Evolutionary conservation across 2,888 invertebrate genomes (phyloP).

Genomic region (Leptinotarsa tumamoca): DNA sequence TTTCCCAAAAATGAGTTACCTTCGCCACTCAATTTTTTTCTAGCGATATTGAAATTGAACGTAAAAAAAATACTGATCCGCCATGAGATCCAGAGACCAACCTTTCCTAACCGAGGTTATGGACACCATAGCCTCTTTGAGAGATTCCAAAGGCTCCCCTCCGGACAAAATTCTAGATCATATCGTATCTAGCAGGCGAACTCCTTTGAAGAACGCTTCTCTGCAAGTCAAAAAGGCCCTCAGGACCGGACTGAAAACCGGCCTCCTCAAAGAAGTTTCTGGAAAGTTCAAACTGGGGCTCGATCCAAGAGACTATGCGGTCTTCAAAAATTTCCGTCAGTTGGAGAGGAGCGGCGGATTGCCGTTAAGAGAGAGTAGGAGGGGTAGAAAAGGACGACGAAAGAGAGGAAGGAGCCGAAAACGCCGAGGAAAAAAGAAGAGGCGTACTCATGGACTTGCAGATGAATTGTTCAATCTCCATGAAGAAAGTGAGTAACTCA

Average conservation of each 20-base stretch:
- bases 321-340: constrained; percentile 25
- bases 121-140: constrained; percentile 35
- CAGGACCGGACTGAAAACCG: constrained; percentile 25
- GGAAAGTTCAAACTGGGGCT: constrained; percentile 34
- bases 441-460: not conserved
- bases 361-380: constrained; percentile 7
- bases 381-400: constrained; percentile 13
- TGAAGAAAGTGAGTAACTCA: constrained; percentile 16
- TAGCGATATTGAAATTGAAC: not conserved
- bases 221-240: constrained; percentile 29
- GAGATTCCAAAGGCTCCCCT: constrained; percentile 32
- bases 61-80: not conserved
- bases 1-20: not conserved
- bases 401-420: constrained; percentile 21
- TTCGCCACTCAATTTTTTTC: not conserved
- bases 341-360: not conserved
- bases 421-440: constrained; percentile 14
- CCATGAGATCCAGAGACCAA: constrained; percentile 10
- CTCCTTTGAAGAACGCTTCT: constrained; percentile 19
- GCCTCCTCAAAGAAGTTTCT: constrained; percentile 26
- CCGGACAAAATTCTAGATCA: constrained; percentile 27
- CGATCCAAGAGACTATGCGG: constrained; percentile 20
- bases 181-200: constrained; percentile 16
- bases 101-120: constrained; percentile 28
- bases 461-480: not conserved